Base-by-base conservation (phyloP, 2,113 vertebrate species). In the Caretta caretta region DNA sequence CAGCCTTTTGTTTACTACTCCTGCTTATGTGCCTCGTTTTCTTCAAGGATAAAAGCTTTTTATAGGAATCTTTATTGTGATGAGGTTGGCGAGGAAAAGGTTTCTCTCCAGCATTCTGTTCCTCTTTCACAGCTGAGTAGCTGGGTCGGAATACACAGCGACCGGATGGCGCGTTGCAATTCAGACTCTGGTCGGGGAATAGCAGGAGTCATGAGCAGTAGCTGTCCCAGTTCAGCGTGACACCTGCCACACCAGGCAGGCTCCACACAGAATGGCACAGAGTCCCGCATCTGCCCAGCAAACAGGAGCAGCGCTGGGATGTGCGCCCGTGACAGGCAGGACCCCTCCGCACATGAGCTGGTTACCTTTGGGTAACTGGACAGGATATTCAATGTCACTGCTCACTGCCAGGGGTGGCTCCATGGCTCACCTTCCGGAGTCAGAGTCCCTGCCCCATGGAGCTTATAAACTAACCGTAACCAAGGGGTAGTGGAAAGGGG, bases 41-140 rank as follows among this genome's bases (percentile, higher is more conserved):
- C 97, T 96, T 96, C 96, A 97, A 97, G 96, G 97, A 97, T 97
- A 97, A 97, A 95, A 94, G 97, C 96, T 96, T 96, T 96, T 95
- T 94, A 96, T 95, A 92, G 96, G 96, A 96, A 97, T 97, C 96
- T 95, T 95, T 86, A 96, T 95, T 94, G 96, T 96, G 96, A 94
- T 91, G 96, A 97, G 96, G 95, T 96, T 95, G 96, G 94, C 87
- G 86, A 94, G 95, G 92, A 87, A 90, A 94, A 89, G 92, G 92
- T 95, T 96, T 96, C 96, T 97, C 95, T 95, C 92, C 90, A 91
- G 93, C 94, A 92, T 91, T 95, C 96, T 87, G 88, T 89, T 87
- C 84, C 95, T 97, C 95, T 95, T 94, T 96, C 96, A 95, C 96
- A 95, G 96, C 90, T 96, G 96, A 95, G 91, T 94, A 97, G 96